These are phyloP conservation scores for Tribolium castaneum DNA, from an alignment of 1,140 invertebrate species.

Conservation along the genomic window DNA sequence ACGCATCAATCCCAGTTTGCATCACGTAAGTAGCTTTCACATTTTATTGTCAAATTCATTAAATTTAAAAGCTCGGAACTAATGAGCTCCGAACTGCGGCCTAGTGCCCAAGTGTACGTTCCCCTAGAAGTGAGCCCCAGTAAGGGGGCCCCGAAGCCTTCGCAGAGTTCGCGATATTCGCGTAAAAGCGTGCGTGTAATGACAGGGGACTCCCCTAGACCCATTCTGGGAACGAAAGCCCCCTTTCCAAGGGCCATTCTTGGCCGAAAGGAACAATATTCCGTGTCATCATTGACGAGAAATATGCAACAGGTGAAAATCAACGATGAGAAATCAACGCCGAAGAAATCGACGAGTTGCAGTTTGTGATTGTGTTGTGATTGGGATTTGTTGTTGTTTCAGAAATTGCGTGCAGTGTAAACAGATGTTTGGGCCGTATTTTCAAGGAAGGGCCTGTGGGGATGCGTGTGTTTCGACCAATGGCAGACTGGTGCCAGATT, in stretches of 20 bases:
- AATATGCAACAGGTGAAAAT: constrained; percentile 55
- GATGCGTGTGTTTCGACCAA: constrained; percentile 57
- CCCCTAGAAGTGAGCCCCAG: constrained; percentile 44
- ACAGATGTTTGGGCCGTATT: constrained; percentile 59
- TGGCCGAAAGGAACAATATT: constrained; percentile 52
- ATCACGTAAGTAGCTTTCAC: constrained; percentile 10
- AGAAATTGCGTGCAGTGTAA: constrained; percentile 61
- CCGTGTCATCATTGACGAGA: constrained; percentile 45
- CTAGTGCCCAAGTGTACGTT: constrained; percentile 54
- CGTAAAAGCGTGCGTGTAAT: constrained; percentile 53
- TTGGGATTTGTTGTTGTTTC: constrained; percentile 40
- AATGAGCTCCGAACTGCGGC: constrained; percentile 51
- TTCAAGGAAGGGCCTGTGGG: constrained; percentile 57
- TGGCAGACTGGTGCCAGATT: constrained; percentile 53
- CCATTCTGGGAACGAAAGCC: constrained; percentile 57
- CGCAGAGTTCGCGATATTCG: constrained; percentile 58
- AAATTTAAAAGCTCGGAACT: background rate
- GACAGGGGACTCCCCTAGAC: constrained; percentile 29
- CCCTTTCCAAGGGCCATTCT: constrained; percentile 57
- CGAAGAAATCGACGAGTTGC: constrained; percentile 29
- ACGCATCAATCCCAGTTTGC: background rate
- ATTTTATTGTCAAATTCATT: background rate
- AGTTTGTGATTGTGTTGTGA: constrained; percentile 28
- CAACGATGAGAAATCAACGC: constrained; percentile 48
- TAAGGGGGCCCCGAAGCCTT: constrained; percentile 22